These are phyloP conservation scores for Helicoverpa zea DNA, from an alignment of 1,140 invertebrate genomes.

Conservation along the genomic window DNA sequence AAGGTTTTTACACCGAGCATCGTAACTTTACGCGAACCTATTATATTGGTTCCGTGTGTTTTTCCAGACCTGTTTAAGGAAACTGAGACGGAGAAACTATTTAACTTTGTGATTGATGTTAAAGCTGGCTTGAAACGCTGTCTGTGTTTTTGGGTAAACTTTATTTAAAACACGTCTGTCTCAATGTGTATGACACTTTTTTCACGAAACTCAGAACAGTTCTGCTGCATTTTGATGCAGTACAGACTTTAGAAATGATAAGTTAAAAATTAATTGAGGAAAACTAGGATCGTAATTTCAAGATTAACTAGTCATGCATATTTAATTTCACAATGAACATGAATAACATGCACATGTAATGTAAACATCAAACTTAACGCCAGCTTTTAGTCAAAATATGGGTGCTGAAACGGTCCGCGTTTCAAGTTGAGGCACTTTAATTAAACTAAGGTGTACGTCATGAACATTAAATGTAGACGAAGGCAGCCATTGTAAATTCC, in stretches of 20 bases:
- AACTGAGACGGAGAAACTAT: background rate
- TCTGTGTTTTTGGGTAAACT: no score
- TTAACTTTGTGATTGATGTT: background rate
- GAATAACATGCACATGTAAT: no score
- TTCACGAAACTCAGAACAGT: no score
- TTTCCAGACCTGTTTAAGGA: conserved; percentile 1
- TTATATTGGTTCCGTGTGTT: conserved; percentile 40
- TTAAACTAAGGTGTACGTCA: conserved; percentile 82
- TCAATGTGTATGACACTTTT: no score
- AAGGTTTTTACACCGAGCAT: conserved; percentile 73
- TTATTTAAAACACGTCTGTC: no score
- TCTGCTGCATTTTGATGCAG: no score
- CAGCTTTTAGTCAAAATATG: conserved; percentile 50
- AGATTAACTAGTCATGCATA: no score
- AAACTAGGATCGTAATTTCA: no score
- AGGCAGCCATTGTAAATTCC: conserved; percentile 84
- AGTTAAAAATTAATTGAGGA: no score
- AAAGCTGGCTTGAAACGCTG: background rate
- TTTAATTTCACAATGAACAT: no score
- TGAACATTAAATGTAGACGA: conserved; percentile 82
- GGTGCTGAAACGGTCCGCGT: conserved; percentile 55
- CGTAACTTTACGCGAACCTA: conserved; percentile 63
- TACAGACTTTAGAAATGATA: no score
- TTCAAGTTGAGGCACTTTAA: conserved; percentile 75
- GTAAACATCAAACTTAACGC: conserved; percentile 14